Evolutionary conservation across 2,888 invertebrate genomes (phyloP), one percentile per base, ranked within the genome.

Genomic region (Heliconius charithonia): DNA sequence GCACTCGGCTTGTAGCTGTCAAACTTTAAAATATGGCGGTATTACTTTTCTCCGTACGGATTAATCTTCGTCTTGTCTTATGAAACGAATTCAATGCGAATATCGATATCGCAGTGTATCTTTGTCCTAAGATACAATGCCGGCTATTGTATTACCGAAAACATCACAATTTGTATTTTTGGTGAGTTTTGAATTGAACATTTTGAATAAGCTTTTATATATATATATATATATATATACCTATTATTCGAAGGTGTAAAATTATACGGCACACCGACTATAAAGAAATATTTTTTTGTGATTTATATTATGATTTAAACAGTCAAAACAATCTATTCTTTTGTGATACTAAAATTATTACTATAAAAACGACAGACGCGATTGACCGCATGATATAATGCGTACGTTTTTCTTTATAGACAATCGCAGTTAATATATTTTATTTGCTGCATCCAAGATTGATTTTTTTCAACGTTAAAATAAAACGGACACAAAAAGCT

Each of bases 1-100:
- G 95, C 92, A 91, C 91, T 85, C 90, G 88, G 92, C 95, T 93
- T 94, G 95, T 94, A 93, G 88, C 93, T 94, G 95, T 95, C 95
- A 95, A 95, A 95, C 87, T 93, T 93, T 95, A 94, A 95, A 91
- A 92, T 92, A 95, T 93, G 88, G 89, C 89, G 84, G 89, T 89
- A 85, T 87, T 59, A 91, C 91, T 91, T 92, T 92, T 92, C 93
- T 84, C 82, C 84, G 84, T 82, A 86, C 81, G 87, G 86, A 86
- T 88, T 93, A 92, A 92, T 90, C 89, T 87, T 89, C 91, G 91
- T 90, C 90, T 91, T 93, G 92, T 93, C 92, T 93, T 92, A 90
- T 91, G 89, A 89, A 90, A 87, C 87, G 87, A 87, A 84, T 86
- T 88, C 90, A 90, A 91, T 85, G 84, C 87, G 86, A 86, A 86